Evolutionary conservation across 2,113 vertebrate species (phyloP).

Genomic region (Channa maculata): DNA sequence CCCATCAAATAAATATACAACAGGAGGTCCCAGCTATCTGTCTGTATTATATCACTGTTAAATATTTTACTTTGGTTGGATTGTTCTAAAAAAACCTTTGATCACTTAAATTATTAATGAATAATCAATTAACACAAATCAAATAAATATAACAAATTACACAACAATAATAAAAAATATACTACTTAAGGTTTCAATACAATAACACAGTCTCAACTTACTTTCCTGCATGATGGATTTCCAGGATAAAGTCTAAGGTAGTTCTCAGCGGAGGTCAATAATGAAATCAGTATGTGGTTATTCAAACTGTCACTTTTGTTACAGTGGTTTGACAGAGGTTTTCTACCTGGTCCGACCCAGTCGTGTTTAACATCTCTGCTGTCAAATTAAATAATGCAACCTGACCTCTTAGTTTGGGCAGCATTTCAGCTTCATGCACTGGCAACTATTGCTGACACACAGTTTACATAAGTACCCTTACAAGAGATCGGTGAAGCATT

Average conservation of each 20-base stretch:
- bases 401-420: conserved; percentile 45
- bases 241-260: background rate
- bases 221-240: conserved; percentile 3
- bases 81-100: background rate
- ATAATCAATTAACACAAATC: background rate
- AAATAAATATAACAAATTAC: background rate
- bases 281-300: conserved; percentile 19
- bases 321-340: conserved; percentile 17
- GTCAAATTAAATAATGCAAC: conserved; percentile 47
- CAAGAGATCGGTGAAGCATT: conserved; percentile 20
- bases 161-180: background rate
- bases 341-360: conserved; percentile 31
- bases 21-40: too few species aligned
- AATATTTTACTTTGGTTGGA: background rate
- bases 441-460: conserved; percentile 41
- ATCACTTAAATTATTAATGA: too few species aligned
- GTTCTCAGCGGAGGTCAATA: background rate
- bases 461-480: conserved; percentile 40
- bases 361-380: conserved; percentile 47
- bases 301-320: conserved; percentile 16
- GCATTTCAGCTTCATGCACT: conserved; percentile 50
- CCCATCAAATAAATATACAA: too few species aligned
- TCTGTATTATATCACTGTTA: background rate
- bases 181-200: background rate
- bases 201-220: background rate